Percentiles rank a stretch among this genome's conserved stretches.
phyloP scores from a whole-genome alignment of 2,113 vertebrate species.

The Capreolus pygargus region DNA sequence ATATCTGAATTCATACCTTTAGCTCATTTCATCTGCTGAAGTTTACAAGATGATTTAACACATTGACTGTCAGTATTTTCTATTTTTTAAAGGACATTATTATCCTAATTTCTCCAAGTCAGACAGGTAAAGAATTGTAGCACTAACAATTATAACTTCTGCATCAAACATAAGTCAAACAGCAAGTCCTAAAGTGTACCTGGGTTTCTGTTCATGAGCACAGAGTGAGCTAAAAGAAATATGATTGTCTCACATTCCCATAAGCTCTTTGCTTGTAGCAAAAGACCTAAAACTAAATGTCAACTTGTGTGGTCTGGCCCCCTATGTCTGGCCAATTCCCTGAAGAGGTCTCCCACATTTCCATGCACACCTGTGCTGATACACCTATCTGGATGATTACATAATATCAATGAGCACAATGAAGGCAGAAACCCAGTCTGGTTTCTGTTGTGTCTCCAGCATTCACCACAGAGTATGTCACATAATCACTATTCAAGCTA shows the following conservation, averaged over 20 bases:
- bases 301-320: not conserved
- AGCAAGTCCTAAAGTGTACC: not conserved
- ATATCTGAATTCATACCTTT: conserved; percentile 56
- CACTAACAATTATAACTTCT: not conserved
- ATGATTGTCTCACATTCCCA: not conserved
- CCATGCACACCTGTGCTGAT: not conserved
- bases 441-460: not conserved
- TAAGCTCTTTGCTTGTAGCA: not conserved
- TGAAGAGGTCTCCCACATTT: not conserved
- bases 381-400: not conserved
- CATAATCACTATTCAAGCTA: not conserved
- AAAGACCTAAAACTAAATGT: not conserved
- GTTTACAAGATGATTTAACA: not conserved
- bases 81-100: not conserved
- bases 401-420: not conserved
- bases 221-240: not conserved
- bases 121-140: not conserved
- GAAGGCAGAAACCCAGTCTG: not conserved
- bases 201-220: not conserved
- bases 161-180: not conserved
- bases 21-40: not conserved
- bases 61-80: not conserved
- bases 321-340: not conserved
- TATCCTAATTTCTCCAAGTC: not conserved
- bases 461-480: not conserved